Base-by-base conservation (phyloP, 53 echinoderm and acorn worm species). In the Actinopyga echinites region DNA sequence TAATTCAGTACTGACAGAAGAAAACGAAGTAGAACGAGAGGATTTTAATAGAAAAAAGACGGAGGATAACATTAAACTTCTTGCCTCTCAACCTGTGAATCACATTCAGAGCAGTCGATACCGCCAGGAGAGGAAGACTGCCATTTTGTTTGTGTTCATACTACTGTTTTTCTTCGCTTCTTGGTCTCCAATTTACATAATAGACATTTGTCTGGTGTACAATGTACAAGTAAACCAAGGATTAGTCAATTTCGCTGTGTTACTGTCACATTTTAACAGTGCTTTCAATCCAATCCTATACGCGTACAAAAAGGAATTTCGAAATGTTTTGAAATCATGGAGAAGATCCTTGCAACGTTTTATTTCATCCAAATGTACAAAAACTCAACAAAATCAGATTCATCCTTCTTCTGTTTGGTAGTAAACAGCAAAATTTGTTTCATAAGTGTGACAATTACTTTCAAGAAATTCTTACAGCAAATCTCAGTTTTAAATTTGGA, bases 271-370 rank as follows among this genome's bases (percentile, higher is more conserved):
- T 28, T 89, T 89, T 58, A 89, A 89, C 66, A 89, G 89, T 64
- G 89, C 89, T 22, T 83, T 89, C 67, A 89, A 89, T 38, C 89
- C 89, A 15, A 75, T 89, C 8, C 57, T 89, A 13, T 89, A 89
- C 36, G 74, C 89, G 23, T 77, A 84, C 8, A 89, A 89, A 52
- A 84, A 44, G 28, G 89, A 89, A 31, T 89, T 89, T 57, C 61
- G 89, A 37, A 62, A 55, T 15, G 84, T 78, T 37, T 84, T 89
- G 9, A 31, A 26, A 24, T 34, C 49, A 5, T 89, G 84, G 89
- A 43, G 13, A 13, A 31, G 34, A 1, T 54, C 77, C 2, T 32
- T 25, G 21, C 56, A 30, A 32, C 15, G 56, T 77, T 56, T 33
- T 9, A 9, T 56, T 20, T 54, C 49, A 20, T 77, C 77, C 28